Evolutionary conservation across 2,888 invertebrate genomes (phyloP).

Genomic region (Parascotia fuliginaria): DNA sequence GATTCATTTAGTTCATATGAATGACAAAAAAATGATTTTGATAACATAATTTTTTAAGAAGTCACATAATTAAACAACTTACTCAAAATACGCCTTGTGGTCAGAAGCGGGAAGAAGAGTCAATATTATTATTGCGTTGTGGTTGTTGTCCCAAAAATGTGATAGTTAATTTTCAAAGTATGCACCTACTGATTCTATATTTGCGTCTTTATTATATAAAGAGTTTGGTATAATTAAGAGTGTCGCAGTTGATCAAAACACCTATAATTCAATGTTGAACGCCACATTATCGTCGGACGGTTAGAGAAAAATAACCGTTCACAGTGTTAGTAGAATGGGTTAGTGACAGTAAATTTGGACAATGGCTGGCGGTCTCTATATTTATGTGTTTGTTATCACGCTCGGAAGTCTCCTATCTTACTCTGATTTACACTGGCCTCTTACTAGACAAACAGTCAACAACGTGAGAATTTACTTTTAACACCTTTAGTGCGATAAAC

Average conservation of each 20-base stretch:
- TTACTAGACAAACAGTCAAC: constrained; percentile 70
- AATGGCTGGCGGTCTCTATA: constrained; percentile 71
- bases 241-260: constrained; percentile 34
- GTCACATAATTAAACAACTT: no score
- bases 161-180: neutral
- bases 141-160: neutral
- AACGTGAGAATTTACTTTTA: constrained; percentile 64
- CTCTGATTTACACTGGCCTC: constrained; percentile 71
- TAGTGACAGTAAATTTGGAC: constrained; percentile 72
- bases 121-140: neutral
- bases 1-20: no score
- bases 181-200: neutral
- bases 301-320: constrained; percentile 59
- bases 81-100: no score
- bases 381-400: constrained; percentile 81
- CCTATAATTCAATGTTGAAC: constrained; percentile 35
- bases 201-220: neutral
- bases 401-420: constrained; percentile 71
- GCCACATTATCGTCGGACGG: constrained; percentile 38
- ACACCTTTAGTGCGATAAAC: constrained; percentile 61
- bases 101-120: no score
- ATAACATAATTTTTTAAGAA: no score
- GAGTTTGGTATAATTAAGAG: constrained; percentile 23
- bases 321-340: constrained; percentile 58
- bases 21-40: no score